phyloP scores from a whole-genome alignment of 1,140 invertebrate species.

The Drosophila asahinai region DNA sequence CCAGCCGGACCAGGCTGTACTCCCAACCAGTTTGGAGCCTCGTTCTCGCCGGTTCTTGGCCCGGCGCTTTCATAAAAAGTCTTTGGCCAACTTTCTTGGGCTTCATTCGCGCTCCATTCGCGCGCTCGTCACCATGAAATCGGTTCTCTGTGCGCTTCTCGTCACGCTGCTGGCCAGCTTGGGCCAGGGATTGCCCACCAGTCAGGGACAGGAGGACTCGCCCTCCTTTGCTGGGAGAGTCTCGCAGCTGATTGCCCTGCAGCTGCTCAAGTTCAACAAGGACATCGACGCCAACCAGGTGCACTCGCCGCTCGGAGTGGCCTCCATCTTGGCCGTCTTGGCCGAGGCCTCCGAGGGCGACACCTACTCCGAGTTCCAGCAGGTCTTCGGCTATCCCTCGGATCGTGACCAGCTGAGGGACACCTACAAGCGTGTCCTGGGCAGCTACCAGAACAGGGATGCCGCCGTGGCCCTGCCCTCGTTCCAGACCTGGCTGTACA shows the following conservation, averaged over 20 bases:
- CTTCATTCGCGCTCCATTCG: constrained; percentile 71
- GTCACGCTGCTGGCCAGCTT: constrained; percentile 29
- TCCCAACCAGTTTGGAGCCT: constrained; percentile 65
- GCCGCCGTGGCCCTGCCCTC: constrained; percentile 86
- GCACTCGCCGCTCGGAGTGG: constrained; percentile 88
- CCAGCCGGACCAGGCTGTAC: background rate
- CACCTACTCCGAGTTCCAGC: constrained; percentile 86
- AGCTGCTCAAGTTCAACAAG: constrained; percentile 78
- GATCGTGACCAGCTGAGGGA: constrained; percentile 74
- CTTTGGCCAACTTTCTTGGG: constrained; percentile 82
- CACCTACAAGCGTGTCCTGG: constrained; percentile 86
- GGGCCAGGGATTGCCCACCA: constrained; percentile 42
- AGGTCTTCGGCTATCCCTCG: constrained; percentile 87
- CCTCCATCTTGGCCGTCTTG: constrained; percentile 87
- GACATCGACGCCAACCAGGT: constrained; percentile 87
- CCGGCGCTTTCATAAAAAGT: constrained; percentile 76
- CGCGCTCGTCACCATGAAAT: constrained; percentile 71
- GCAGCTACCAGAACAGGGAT: constrained; percentile 86
- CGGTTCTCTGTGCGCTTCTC: constrained; percentile 41
- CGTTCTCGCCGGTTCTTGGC: constrained; percentile 60
- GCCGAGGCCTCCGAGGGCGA: constrained; percentile 87
- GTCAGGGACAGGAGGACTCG: constrained; percentile 12
- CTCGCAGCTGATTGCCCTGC: constrained; percentile 77
- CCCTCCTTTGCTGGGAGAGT: constrained; percentile 63
- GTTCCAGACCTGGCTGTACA: constrained; percentile 88